Percentiles rank a stretch among this genome's conserved stretches.
phyloP scores from a whole-genome alignment of 2,888 invertebrate genomes.

The Pollenia griseotomentosa region DNA sequence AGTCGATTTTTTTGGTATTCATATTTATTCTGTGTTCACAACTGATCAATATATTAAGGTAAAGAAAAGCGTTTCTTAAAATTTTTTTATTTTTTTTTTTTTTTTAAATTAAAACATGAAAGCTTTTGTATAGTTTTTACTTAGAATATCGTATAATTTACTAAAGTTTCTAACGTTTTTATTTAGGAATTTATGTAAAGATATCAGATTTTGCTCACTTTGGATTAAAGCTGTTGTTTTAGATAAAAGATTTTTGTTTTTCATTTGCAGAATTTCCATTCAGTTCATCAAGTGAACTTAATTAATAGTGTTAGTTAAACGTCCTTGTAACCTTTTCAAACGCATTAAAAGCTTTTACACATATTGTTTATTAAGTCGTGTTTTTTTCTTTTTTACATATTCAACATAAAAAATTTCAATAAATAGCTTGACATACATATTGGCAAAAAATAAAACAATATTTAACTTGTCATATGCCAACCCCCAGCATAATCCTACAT shows the following conservation, averaged over 20 bases:
- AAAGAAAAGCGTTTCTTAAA: too few species aligned
- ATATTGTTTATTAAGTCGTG: slow-evolving; percentile 5
- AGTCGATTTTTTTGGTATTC: too few species aligned
- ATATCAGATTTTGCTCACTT: too few species aligned
- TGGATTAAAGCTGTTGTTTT: too few species aligned
- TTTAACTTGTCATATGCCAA: slow-evolving; percentile 47
- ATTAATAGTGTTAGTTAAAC: slow-evolving; percentile 53
- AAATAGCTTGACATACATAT: slow-evolving; percentile 64
- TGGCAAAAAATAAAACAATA: slow-evolving; percentile 31
- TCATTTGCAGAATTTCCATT: neutral
- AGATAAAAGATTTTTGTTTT: neutral
- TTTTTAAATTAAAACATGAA: too few species aligned
- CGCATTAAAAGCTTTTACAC: slow-evolving; percentile 52
- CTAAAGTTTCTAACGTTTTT: too few species aligned
- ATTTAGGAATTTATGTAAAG: too few species aligned
- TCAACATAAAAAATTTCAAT: slow-evolving; percentile 54
- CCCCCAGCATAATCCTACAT: slow-evolving; percentile 55
- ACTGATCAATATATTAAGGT: too few species aligned
- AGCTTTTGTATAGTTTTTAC: too few species aligned
- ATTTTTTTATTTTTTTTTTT: too few species aligned
- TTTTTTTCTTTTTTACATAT: neutral
- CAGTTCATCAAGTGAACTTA: slow-evolving; percentile 25
- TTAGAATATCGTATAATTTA: too few species aligned
- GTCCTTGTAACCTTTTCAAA: slow-evolving; percentile 66
- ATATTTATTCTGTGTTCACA: too few species aligned